Base-by-base conservation (phyloP, 2,113 vertebrate genomes). In the Periophthalmodon schlosseri region DNA sequence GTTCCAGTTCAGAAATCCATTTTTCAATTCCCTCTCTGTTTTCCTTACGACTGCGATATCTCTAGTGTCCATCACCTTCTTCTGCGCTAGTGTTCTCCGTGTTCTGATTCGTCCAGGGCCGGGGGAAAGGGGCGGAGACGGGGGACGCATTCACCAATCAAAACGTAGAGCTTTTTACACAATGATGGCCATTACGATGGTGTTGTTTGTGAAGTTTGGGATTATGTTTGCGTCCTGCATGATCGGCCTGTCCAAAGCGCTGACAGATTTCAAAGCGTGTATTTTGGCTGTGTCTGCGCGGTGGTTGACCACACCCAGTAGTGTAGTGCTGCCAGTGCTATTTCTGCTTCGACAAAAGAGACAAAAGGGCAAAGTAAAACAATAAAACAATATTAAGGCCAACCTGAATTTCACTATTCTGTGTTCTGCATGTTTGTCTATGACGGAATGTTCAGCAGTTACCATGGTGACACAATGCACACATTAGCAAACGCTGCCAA, bases 241-340 rank as follows among this genome's bases (percentile, higher is more conserved):
- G 9, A 0, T 50, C 0, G 0, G 16, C 0, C 0, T 1, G 8
- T 15, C 3, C 1, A 0, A 0, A 14, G 1, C n/a, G 33, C 0
- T 81, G 69, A 47, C 1, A 16, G 11, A 60, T 4, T 16, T 0
- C 2, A 4, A 33, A 9, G 2, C 1, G 8, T 63, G 60, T 6
- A 14, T 36, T 3, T 63, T 63, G 5, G 0, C 0, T 0, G 0
- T 39, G 0, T n/a, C 12, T 0, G 0, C 0, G 0, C 0, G 44
- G 0, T 82, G 72, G 72, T 5, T 74, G 0, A 0, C 3, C 14
- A 8, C 82, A n/a, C 84, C 84, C 16, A 74, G 70, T 33, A 54
- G 15, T 21, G 7, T 84, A 7, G 60, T 80, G 24, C 69, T 80
- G 49, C 81, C 81, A 33, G 14, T 86, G 33, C 18, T 63, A 1